Conservation (phyloP, 2,113 vertebrate genomes). For the Chaetodon auriga region DNA sequence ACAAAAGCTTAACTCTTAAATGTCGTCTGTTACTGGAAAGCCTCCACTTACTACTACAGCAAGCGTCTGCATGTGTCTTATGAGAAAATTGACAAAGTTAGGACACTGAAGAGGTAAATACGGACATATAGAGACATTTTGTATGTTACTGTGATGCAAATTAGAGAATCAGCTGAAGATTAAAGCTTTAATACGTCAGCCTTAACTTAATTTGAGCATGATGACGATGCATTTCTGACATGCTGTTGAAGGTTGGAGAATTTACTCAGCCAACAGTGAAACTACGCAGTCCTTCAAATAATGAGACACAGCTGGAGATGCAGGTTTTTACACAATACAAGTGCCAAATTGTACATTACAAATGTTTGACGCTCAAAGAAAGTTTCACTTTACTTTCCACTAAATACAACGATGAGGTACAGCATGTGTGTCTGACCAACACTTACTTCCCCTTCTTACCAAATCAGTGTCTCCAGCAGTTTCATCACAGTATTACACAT, state of each 20-base stretch:
- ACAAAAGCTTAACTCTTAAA: conserved; percentile 59
- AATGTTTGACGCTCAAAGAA: background rate
- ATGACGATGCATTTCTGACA: background rate
- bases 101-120: background rate
- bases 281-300: background rate
- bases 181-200: background rate
- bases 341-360: background rate
- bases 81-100: conserved; percentile 10
- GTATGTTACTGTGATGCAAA: background rate
- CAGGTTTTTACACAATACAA: background rate
- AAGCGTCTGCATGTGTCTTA: conserved; percentile 14
- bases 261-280: background rate
- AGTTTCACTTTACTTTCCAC: background rate
- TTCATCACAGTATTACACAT: conserved; percentile 40
- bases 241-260: background rate
- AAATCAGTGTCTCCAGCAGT: conserved; percentile 32
- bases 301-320: background rate
- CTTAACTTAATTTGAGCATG: background rate
- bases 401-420: background rate
- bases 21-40: conserved; percentile 40
- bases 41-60: background rate
- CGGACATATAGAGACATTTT: background rate
- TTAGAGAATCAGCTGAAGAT: background rate
- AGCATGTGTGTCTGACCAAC: background rate
- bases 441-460: background rate